phyloP scores from a whole-genome alignment of 2,113 vertebrate species.

The Crotalus helleri region DNA sequence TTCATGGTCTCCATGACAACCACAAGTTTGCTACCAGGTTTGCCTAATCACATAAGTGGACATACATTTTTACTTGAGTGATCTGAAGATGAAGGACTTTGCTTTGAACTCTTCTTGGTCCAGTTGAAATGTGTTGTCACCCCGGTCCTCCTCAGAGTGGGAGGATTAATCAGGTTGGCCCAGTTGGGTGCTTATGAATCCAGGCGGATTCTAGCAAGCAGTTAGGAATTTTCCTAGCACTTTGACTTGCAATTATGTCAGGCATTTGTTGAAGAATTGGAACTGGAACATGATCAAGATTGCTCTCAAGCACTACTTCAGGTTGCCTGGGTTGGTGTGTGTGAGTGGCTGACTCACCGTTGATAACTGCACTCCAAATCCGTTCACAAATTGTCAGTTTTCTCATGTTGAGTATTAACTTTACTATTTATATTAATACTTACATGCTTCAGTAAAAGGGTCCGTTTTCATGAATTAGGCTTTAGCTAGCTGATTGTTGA shows the following conservation, averaged over 20 bases:
- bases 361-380: background rate
- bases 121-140: background rate
- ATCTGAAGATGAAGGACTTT: background rate
- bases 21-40: background rate
- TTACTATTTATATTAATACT: background rate
- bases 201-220: background rate
- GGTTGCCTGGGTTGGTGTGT: background rate
- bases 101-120: background rate
- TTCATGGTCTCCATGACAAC: background rate
- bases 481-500: background rate
- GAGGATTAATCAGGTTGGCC: background rate
- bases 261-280: background rate
- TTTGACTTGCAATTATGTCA: background rate
- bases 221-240: background rate
- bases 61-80: background rate
- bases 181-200: background rate
- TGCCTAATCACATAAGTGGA: background rate
- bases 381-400: background rate
- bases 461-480: background rate
- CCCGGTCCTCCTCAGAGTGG: background rate
- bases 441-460: background rate
- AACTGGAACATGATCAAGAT: background rate
- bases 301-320: background rate
- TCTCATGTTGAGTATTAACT: background rate
- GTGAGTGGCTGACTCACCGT: background rate